These are phyloP conservation scores for Choloepus hoffmanni DNA, from an alignment of 2,113 vertebrate genomes.

Conservation along the genomic window DNA sequence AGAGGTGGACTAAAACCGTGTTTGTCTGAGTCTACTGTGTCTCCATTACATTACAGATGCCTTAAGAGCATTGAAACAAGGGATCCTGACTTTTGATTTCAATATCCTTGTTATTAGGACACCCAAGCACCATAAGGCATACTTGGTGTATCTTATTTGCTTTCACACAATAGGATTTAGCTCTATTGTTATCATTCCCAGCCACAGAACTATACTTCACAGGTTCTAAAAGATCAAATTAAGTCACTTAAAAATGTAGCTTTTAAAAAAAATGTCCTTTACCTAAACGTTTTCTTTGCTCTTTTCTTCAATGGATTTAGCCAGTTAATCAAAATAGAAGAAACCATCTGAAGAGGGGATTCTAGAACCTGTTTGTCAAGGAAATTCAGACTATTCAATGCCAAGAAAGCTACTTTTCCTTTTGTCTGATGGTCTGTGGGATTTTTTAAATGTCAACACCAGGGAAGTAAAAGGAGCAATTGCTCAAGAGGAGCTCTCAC, in stretches of 20 bases:
- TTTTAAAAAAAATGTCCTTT: constrained; percentile 72
- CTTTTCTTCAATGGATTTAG: constrained; percentile 56
- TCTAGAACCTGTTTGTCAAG: constrained; percentile 69
- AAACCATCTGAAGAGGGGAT: constrained; percentile 39
- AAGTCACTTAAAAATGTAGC: constrained; percentile 59
- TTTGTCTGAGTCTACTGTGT: neutral
- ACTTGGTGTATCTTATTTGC: constrained; percentile 23
- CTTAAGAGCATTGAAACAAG: constrained; percentile 10
- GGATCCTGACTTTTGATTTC: constrained; percentile 29
- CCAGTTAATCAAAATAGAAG: constrained; percentile 71
- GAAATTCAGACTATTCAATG: constrained; percentile 66
- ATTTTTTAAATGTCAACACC: constrained; percentile 55
- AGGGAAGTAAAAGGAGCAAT: neutral
- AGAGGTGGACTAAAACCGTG: neutral
- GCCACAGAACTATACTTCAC: constrained; percentile 68
- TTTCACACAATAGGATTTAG: constrained; percentile 56
- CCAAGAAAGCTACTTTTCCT: constrained; percentile 72
- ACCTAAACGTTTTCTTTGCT: constrained; percentile 38
- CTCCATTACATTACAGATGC: neutral
- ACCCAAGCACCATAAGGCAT: neutral
- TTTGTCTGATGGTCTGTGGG: neutral
- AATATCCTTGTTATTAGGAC: constrained; percentile 54
- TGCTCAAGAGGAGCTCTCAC: neutral
- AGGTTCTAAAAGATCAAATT: constrained; percentile 46
- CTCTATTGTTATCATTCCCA: constrained; percentile 42